Percentiles rank a stretch among this genome's conserved stretches.
Conservation (phyloP, 2,113 vertebrate genomes). For the Cynocephalus volans region DNA sequence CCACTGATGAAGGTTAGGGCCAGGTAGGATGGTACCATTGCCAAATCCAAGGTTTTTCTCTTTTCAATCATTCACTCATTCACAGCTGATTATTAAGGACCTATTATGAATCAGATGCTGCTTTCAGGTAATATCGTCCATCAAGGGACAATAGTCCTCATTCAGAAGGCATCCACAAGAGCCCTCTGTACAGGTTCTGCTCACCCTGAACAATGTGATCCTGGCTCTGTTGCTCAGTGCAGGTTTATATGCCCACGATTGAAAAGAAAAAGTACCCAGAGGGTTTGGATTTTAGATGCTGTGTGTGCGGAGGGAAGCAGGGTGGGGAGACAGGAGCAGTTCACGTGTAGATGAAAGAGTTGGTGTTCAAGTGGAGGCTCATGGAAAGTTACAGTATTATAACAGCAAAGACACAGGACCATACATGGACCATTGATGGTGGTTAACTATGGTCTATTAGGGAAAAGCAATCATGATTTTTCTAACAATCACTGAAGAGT, state of each 20-base stretch:
- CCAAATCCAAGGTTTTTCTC: not conserved
- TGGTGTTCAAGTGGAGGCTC: no score
- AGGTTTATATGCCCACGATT: not conserved
- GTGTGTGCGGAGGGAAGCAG: fast-evolving
- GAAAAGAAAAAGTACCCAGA: not conserved
- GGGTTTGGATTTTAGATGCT: not conserved
- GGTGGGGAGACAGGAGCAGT: fast-evolving
- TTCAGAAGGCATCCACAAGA: not conserved
- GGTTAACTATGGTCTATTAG: not conserved
- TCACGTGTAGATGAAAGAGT: fast-evolving
- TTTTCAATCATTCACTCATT: not conserved
- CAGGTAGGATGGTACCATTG: no score
- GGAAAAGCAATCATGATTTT: not conserved
- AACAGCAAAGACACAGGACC: not conserved
- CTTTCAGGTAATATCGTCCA: not conserved
- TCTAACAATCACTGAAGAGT: not conserved
- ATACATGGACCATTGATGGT: not conserved
- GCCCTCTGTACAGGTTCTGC: no score
- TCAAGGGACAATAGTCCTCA: fast-evolving
- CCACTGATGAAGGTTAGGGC: not conserved
- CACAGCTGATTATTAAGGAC: not conserved
- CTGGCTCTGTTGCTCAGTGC: fast-evolving
- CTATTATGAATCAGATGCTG: not conserved
- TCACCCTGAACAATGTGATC: no score
- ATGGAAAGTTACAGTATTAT: fast-evolving